phyloP scores from a whole-genome alignment of 2,113 vertebrate genomes.

The Beaufortia kweichowensis region DNA sequence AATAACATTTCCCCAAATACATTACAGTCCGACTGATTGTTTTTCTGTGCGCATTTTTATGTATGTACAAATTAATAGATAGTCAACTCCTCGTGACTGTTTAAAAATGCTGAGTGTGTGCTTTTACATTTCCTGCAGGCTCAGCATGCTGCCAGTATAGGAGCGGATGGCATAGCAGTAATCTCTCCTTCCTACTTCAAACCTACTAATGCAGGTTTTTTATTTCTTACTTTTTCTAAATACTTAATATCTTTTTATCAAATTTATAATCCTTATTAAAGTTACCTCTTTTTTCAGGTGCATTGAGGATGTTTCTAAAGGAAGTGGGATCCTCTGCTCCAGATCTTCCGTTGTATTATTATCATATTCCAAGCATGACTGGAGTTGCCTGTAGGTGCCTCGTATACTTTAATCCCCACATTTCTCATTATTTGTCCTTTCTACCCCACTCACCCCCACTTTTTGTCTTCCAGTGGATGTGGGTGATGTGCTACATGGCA shows the following conservation, averaged over 20 bases:
- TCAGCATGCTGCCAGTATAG: conserved; percentile 79
- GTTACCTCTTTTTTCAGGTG: conserved; percentile 48
- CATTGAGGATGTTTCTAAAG: conserved; percentile 77
- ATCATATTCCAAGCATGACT: conserved; percentile 86
- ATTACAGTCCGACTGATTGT: neutral
- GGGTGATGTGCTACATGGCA: conserved; percentile 81
- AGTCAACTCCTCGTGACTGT: neutral
- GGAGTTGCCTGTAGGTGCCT: conserved; percentile 83
- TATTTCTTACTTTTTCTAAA: neutral
- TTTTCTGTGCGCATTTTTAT: neutral
- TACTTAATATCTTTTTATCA: no score
- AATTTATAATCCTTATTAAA: no score
- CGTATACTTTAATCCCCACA: neutral
- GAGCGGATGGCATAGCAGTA: conserved; percentile 85
- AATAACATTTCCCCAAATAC: neutral
- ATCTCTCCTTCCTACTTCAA: conserved; percentile 90
- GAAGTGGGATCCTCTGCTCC: conserved; percentile 83
- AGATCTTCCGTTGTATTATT: conserved; percentile 88
- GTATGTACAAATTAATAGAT: neutral
- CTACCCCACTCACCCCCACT: neutral
- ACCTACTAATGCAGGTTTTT: conserved; percentile 78
- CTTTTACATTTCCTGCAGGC: conserved; percentile 74
- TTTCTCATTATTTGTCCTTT: neutral
- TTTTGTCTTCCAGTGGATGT: conserved; percentile 73
- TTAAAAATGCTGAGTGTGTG: conserved; percentile 21